Conservation (phyloP, 1,140 invertebrate genomes). For the Leptopilina clavipes region DNA sequence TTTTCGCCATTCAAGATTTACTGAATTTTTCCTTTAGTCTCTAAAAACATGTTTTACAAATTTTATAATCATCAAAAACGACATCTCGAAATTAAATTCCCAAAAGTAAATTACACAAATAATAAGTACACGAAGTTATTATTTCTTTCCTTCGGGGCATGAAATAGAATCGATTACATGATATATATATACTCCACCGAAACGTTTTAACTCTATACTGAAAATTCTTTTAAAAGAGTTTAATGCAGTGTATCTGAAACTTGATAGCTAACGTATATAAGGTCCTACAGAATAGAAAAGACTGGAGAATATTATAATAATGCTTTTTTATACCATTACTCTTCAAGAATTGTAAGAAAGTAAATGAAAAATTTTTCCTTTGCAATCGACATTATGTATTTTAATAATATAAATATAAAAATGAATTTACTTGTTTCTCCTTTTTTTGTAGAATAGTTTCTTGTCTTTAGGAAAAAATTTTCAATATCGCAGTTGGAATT, state of each 20-base stretch:
- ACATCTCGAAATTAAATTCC: too few species aligned
- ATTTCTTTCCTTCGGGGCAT: not conserved
- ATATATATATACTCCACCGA: not conserved
- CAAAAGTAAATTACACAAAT: not conserved
- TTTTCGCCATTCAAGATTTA: too few species aligned
- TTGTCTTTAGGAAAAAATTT: too few species aligned
- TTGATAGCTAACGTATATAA: not conserved
- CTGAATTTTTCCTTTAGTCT: too few species aligned
- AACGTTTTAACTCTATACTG: not conserved
- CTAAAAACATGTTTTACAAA: too few species aligned
- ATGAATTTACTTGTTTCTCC: too few species aligned
- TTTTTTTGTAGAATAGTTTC: too few species aligned
- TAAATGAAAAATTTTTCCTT: not conserved
- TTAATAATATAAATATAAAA: too few species aligned
- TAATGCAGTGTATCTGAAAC: constrained; percentile 23
- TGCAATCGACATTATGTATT: not conserved
- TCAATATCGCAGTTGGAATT: not conserved
- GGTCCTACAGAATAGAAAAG: not conserved
- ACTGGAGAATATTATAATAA: not conserved
- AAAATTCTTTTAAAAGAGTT: constrained; percentile 2
- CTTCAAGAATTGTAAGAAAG: not conserved
- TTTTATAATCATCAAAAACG: too few species aligned
- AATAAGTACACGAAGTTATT: constrained; percentile 14
- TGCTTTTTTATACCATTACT: not conserved
- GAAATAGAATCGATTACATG: not conserved